These are phyloP conservation scores for Nomada flava DNA, from an alignment of 2,888 invertebrate genomes.

Conservation along the genomic window DNA sequence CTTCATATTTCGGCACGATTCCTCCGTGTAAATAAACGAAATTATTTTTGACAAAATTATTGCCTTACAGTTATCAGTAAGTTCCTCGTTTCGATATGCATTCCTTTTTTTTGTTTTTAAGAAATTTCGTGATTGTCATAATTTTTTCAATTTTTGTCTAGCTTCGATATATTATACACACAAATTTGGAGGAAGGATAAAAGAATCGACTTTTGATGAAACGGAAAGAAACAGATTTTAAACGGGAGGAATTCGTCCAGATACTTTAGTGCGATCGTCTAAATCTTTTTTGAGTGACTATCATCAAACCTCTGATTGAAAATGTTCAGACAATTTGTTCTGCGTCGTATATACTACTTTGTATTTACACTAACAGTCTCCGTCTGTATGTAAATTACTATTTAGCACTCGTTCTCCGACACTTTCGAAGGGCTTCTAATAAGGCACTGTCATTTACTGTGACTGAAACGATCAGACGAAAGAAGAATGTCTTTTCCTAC, in stretches of 20 bases:
- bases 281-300: not conserved
- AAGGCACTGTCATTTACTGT: slow-evolving; percentile 74
- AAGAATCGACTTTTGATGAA: not conserved
- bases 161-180: not conserved
- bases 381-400: slow-evolving; percentile 53
- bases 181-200: not conserved
- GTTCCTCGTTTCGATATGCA: slow-evolving; percentile 26
- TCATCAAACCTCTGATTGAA: slow-evolving; percentile 9
- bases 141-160: not conserved
- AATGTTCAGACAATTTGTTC: slow-evolving; percentile 15
- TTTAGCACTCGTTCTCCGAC: slow-evolving; percentile 70
- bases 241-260: slow-evolving; percentile 34
- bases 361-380: slow-evolving; percentile 63
- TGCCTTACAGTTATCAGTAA: not conserved
- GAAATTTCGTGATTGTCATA: slow-evolving; percentile 26
- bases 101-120: not conserved
- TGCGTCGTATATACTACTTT: slow-evolving; percentile 25
- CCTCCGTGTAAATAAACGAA: slow-evolving; percentile 11
- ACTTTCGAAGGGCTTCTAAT: slow-evolving; percentile 70
- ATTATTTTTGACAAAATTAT: not conserved
- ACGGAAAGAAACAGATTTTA: not conserved
- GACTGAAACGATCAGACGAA: slow-evolving; percentile 68
- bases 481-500: slow-evolving; percentile 50
- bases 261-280: slow-evolving; percentile 13
- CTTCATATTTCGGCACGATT: not conserved